These are phyloP conservation scores for Conger conger DNA, from an alignment of 2,113 vertebrate genomes.

Conservation along the genomic window DNA sequence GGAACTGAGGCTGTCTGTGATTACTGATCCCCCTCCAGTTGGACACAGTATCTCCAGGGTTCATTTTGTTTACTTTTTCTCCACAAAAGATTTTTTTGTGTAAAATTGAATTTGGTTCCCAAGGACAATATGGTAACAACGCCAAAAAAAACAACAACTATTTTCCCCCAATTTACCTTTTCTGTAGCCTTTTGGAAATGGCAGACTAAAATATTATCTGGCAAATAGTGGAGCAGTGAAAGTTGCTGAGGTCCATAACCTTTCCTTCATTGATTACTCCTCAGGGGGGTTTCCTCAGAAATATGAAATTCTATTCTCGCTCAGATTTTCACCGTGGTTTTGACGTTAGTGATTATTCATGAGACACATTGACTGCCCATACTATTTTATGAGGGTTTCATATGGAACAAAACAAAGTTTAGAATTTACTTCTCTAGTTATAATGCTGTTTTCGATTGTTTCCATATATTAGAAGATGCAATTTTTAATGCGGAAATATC, in stretches of 20 bases:
- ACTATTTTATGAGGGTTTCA: neutral
- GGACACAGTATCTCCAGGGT: slow-evolving; percentile 57
- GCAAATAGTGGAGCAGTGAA: slow-evolving; percentile 35
- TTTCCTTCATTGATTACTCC: slow-evolving; percentile 38
- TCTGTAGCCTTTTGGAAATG: slow-evolving; percentile 65
- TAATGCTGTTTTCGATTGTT: too few relatives aligned
- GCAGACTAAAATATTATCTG: slow-evolving; percentile 67
- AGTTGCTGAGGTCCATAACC: slow-evolving; percentile 56
- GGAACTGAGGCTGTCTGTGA: slow-evolving; percentile 55
- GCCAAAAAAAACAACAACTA: slow-evolving; percentile 74
- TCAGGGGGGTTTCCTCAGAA: neutral
- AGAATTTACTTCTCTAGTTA: too few relatives aligned
- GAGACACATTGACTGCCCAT: too few relatives aligned
- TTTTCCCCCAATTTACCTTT: slow-evolving; percentile 61
- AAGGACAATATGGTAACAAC: slow-evolving; percentile 75
- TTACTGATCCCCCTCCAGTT: slow-evolving; percentile 68
- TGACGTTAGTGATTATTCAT: neutral
- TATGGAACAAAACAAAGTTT: too few relatives aligned
- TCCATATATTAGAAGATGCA: too few relatives aligned
- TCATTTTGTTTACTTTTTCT: slow-evolving; percentile 60
- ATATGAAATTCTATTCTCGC: neutral
- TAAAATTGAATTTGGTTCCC: slow-evolving; percentile 82
- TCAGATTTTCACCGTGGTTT: neutral
- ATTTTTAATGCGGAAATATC: neutral
- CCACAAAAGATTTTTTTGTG: slow-evolving; percentile 63